phyloP scores from a whole-genome alignment of 35 echinoderm and acorn worm genomes.

The Hemicentrotus pulcherrimus region DNA sequence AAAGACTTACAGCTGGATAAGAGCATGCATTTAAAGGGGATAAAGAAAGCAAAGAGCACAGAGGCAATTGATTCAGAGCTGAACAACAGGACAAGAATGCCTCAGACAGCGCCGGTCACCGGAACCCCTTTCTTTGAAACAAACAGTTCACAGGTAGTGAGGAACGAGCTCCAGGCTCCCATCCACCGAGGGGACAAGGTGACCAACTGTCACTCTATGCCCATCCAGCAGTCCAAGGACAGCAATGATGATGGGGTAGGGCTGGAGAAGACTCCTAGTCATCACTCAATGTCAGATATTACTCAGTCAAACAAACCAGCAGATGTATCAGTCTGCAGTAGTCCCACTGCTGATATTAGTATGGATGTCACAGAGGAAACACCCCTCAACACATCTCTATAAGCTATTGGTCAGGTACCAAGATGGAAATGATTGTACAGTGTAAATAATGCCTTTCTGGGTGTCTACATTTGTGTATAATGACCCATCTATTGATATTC shows the following conservation, averaged over 20 bases:
- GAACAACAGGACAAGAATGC: constrained; percentile 21
- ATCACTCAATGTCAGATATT: not conserved
- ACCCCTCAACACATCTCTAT: not conserved
- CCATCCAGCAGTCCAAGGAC: not conserved
- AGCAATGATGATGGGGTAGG: not conserved
- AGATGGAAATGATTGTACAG: not conserved
- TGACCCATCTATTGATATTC: not conserved
- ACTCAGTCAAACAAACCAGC: not conserved
- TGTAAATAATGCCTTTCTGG: not conserved
- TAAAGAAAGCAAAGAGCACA: constrained; percentile 12
- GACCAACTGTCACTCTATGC: constrained; percentile 23
- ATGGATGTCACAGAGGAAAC: constrained; percentile 16
- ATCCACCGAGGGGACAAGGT: constrained; percentile 18
- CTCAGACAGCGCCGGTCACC: not conserved
- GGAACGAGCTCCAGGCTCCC: constrained; percentile 12
- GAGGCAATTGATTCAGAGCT: not conserved
- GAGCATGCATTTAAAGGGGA: not conserved
- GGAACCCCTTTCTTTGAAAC: not conserved
- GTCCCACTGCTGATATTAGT: not conserved
- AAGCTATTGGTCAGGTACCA: not conserved
- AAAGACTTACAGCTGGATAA: not conserved
- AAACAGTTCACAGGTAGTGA: not conserved
- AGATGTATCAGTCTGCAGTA: not conserved
- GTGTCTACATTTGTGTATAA: not conserved
- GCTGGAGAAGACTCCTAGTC: not conserved